A percentile compares a stretch with the other conserved stretches of the same genome.
Conservation (phyloP, 2,113 vertebrate species). For the Reinhardtius hippoglossoides region DNA sequence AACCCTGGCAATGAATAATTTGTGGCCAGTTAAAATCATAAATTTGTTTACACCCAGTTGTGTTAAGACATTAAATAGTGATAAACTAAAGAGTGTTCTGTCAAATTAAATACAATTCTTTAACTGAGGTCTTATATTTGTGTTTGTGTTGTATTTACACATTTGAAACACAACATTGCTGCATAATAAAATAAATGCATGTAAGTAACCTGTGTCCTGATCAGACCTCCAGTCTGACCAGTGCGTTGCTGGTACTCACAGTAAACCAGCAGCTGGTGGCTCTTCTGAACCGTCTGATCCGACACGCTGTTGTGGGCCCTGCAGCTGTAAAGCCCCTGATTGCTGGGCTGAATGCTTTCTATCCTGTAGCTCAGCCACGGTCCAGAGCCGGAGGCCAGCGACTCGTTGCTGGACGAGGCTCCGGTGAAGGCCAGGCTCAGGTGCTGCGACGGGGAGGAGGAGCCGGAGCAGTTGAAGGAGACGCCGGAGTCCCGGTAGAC, state of each 20-base stretch:
- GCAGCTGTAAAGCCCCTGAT: conserved; percentile 87
- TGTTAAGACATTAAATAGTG: too few species aligned
- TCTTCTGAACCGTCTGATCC: conserved; percentile 44
- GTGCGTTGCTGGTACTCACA: conserved; percentile 74
- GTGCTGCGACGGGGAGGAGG: conserved; percentile 63
- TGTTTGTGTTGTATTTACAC: background rate
- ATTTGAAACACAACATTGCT: background rate
- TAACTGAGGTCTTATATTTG: too few species aligned
- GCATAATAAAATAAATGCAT: background rate
- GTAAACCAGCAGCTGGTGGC: conserved; percentile 87
- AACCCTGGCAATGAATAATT: too few species aligned
- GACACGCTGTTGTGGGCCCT: conserved; percentile 75
- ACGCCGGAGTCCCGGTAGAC: conserved; percentile 57
- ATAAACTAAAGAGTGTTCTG: too few species aligned
- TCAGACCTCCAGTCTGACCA: background rate
- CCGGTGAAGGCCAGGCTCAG: conserved; percentile 78
- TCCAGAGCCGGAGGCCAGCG: conserved; percentile 35
- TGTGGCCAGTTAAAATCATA: too few species aligned
- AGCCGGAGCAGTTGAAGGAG: conserved; percentile 80
- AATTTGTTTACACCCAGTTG: too few species aligned
- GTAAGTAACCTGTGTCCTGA: background rate
- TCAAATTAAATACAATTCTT: too few species aligned
- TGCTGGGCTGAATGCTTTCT: conserved; percentile 59
- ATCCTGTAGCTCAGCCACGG: conserved; percentile 67
- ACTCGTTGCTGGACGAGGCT: background rate